A percentile compares a stretch with the other conserved stretches of the same genome.
These are phyloP conservation scores for Cettia cetti DNA, from an alignment of 2,113 vertebrate species.

Conservation along the genomic window DNA sequence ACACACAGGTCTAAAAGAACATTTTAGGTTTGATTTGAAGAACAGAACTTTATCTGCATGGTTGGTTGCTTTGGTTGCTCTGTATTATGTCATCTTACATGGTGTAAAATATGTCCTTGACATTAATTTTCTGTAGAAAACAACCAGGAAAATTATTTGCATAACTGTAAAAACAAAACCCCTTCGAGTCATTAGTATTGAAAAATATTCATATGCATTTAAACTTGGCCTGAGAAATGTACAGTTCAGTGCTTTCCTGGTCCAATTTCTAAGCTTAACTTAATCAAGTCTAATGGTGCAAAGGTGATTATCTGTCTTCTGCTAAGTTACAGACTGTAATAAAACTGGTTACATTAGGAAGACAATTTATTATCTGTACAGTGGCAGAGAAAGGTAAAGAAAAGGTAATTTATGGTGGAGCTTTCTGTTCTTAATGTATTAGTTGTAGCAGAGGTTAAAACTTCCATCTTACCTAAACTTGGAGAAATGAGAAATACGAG, in stretches of 20 bases:
- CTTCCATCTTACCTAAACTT: neutral
- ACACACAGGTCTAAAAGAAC: neutral
- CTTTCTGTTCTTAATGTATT: neutral
- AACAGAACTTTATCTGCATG: neutral
- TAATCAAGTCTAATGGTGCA: slow-evolving; percentile 1
- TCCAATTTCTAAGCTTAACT: neutral
- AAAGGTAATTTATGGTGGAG: neutral
- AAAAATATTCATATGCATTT: neutral
- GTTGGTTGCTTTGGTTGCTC: neutral
- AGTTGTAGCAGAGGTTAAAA: neutral
- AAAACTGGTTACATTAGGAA: neutral
- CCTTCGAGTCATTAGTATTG: neutral
- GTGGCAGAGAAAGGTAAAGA: neutral
- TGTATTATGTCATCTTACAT: neutral
- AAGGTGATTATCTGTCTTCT: neutral
- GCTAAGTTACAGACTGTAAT: neutral
- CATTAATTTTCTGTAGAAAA: neutral
- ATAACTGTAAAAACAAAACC: neutral
- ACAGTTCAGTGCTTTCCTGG: neutral
- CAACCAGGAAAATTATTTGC: neutral
- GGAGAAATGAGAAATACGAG: neutral
- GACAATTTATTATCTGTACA: neutral
- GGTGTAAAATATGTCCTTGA: neutral
- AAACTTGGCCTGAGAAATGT: neutral
- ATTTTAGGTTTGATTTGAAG: neutral